Evolutionary conservation across 2,888 invertebrate species (phyloP), one percentile per base, ranked within the genome.

Genomic region (Clepsis dumicolana): DNA sequence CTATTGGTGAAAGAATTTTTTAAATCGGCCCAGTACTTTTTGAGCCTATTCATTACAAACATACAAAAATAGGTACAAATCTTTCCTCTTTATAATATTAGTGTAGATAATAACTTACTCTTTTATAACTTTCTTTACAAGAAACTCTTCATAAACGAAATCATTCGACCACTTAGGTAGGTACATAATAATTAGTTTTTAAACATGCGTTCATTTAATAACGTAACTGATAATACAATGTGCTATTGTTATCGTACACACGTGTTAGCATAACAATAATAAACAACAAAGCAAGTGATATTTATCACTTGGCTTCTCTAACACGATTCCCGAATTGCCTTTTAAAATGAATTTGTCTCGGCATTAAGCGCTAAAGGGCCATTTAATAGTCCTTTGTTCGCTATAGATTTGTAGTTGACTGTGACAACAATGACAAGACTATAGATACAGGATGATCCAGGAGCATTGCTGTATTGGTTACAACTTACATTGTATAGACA

Each of bases 281-380:
- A 65, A 72, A 69, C 48, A 64, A 70, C 62, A 71, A 73, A 35
- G 72, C 65, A 54, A 68, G 32, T 64, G 67, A 71, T 82, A 85
- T 83, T 79, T 79, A 77, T 80, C 78, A 78, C 73, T 77, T 76
- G 74, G 73, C 75, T 73, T 79, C 71, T 78, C 77, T 79, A 82
- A 79, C 77, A 75, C 75, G 74, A 77, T 82, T 50, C 54, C 64
- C 76, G 78, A 85, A 85, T 88, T 85, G 86, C 76, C 83, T 83
- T 88, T 88, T 85, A 87, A 88, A 87, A 83, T 77, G 83, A 91
- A 91, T 91, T 92, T 90, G 91, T 91, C 90, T 89, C 84, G 84
- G 84, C 86, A 85, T 87, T 82, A 84, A 89, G 84, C 84, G 81
- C 86, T 90, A 88, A 89, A 81, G 87, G 86, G 82, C 89, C 80